A percentile compares a stretch with the other conserved stretches of the same genome.
phyloP scores from a whole-genome alignment of 2,888 invertebrate species.

The Cybosia mesomella region DNA sequence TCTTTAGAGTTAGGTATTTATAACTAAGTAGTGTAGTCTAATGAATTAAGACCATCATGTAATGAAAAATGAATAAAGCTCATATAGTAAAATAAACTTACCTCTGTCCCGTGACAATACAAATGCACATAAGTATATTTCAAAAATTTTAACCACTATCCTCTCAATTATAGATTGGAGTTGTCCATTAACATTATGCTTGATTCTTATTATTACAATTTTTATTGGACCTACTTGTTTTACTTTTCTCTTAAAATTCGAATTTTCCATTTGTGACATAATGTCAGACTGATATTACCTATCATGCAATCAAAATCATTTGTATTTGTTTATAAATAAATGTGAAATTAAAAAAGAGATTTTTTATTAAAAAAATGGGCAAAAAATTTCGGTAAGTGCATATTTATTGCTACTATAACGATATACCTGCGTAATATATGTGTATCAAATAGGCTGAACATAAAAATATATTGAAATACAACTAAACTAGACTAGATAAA shows the following conservation, averaged over 20 bases:
- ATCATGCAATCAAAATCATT: constrained; percentile 47
- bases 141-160: background rate
- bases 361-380: constrained; percentile 56
- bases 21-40: too few relatives aligned
- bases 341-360: constrained; percentile 23
- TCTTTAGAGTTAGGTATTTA: too few relatives aligned
- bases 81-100: background rate
- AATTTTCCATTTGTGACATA: constrained; percentile 23
- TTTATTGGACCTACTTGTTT: constrained; percentile 28
- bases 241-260: constrained; percentile 37
- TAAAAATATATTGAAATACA: too few relatives aligned
- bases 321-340: constrained; percentile 23
- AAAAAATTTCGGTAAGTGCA: constrained; percentile 61
- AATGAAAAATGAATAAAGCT: background rate
- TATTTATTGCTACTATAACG: background rate
- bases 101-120: background rate
- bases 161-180: background rate
- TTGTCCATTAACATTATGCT: too few relatives aligned
- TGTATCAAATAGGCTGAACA: too few relatives aligned
- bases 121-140: background rate
- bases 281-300: constrained; percentile 10
- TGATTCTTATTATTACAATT: background rate
- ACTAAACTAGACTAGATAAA: too few relatives aligned
- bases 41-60: too few relatives aligned
- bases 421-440: too few relatives aligned